These are phyloP conservation scores for Zophobas atratus DNA, from an alignment of 1,140 invertebrate genomes.

Conservation along the genomic window DNA sequence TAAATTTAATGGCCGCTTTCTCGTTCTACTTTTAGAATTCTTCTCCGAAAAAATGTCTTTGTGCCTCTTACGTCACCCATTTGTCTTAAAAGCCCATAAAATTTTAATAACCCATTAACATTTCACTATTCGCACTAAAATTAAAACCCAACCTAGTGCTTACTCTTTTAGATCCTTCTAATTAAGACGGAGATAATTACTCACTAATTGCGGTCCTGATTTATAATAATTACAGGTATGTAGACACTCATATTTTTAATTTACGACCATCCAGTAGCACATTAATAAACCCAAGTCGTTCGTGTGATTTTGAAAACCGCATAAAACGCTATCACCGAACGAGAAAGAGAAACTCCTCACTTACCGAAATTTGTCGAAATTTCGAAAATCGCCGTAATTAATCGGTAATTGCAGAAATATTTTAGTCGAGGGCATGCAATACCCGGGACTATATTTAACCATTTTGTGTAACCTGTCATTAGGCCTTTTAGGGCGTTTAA, in stretches of 20 bases:
- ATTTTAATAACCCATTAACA: no score
- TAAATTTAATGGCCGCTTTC: no score
- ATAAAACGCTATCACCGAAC: no score
- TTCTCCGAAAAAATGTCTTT: no score
- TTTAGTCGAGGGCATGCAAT: no score
- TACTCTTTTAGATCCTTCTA: background rate
- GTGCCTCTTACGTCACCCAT: no score
- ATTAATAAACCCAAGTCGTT: background rate
- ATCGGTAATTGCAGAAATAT: conserved; percentile 1
- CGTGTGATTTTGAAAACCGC: no score
- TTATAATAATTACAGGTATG: conserved; percentile 7
- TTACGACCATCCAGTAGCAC: background rate
- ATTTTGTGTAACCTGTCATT: conserved; percentile 4
- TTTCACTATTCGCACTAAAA: background rate
- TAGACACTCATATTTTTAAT: conserved; percentile 11
- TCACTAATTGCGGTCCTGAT: background rate
- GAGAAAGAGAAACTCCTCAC: background rate
- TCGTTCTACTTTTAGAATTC: no score
- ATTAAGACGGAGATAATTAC: background rate
- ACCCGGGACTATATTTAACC: background rate
- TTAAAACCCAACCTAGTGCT: background rate
- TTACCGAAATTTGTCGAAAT: background rate
- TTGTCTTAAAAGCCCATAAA: no score
- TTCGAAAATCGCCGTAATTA: background rate
- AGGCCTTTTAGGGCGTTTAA: background rate